Conservation (phyloP, 2,888 invertebrate species). For the Zootermopsis nevadensis region DNA sequence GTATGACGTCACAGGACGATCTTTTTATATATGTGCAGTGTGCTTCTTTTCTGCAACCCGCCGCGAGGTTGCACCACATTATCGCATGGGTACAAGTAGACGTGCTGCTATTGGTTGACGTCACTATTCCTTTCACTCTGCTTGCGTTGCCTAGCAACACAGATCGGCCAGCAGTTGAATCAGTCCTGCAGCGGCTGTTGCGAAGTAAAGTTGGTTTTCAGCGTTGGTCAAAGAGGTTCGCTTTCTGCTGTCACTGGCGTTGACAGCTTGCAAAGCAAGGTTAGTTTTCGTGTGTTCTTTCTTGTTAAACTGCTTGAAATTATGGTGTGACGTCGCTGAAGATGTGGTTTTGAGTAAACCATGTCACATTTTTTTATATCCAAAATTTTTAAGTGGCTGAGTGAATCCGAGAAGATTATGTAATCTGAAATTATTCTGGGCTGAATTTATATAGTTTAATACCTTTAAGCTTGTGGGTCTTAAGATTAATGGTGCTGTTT, state of each 20-base stretch:
- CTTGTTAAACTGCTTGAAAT: no score
- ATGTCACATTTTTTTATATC: background rate
- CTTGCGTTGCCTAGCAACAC: slow-evolving; percentile 47
- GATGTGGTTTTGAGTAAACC: background rate
- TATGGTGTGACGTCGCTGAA: background rate
- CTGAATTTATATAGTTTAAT: background rate
- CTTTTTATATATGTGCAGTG: background rate
- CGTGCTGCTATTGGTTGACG: slow-evolving; percentile 48
- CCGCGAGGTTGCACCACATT: slow-evolving; percentile 50
- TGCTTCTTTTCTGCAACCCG: slow-evolving; percentile 6
- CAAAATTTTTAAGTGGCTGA: no score
- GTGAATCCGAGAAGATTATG: background rate
- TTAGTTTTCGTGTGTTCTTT: slow-evolving; percentile 19
- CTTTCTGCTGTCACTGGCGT: background rate
- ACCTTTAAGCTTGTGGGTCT: no score
- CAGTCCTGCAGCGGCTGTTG: slow-evolving; percentile 24
- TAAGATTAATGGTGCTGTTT: no score
- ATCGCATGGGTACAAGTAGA: slow-evolving; percentile 14
- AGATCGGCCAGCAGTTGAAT: background rate
- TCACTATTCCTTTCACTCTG: slow-evolving; percentile 52
- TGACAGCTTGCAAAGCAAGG: slow-evolving; percentile 38
- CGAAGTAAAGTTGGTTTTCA: background rate
- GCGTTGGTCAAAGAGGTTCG: background rate
- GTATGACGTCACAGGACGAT: slow-evolving; percentile 46
- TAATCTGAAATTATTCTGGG: background rate